phyloP scores from a whole-genome alignment of 1,140 invertebrate genomes.

The fruit fly (Drosophila melanogaster) region Release_6_plus_ISO1_MT NC_004354.4:10086501-10087000 shows the following conservation, averaged over 20 bases:
- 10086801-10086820: conserved; percentile 47
- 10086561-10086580: not conserved
- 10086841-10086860: not conserved
- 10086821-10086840: conserved; percentile 34
- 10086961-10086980: not conserved
- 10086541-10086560: not conserved
- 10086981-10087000: not conserved
- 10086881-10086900: not conserved
- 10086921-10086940: not conserved
- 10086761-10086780: conserved; percentile 29
- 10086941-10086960: conserved; percentile 3
- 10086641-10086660: conserved; percentile 15
- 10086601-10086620: conserved; percentile 18
- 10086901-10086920: too few species aligned
- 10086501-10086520: not conserved
- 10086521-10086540: not conserved
- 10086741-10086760: conserved; percentile 24
- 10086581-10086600: conserved; percentile 19
- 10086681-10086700: conserved; percentile 4
- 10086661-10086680: conserved; percentile 5
- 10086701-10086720: not conserved
- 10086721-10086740: conserved; percentile 23
- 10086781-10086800: conserved; percentile 27
- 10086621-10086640: conserved; percentile 14
- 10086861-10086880: not conserved